Base-by-base conservation (phyloP, 2,888 invertebrate species). In the Melikaiella ostensackeni region DNA sequence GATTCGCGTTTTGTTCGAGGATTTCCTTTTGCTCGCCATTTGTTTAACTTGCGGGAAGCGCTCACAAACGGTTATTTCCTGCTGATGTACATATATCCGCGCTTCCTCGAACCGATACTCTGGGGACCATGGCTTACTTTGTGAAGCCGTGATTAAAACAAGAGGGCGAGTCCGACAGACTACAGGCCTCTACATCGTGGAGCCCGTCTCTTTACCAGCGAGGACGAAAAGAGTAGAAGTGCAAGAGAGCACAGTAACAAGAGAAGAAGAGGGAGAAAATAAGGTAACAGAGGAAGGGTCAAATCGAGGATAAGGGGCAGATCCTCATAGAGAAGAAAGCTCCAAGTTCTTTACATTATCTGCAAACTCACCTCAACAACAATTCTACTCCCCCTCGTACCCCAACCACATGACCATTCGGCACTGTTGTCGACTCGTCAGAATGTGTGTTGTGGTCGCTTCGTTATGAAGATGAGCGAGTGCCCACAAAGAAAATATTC, bases 311-410 rank as follows among this genome's bases (percentile, higher is more conserved):
- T 46, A 11, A 70, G 74, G 24, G 61, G 78, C 77, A 55, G 81
- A 81, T 77, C 75, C 78, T 82, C 81, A 79, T 78, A 85, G 84
- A 82, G 82, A 85, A 81, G 77, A 83, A 84, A 84, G 86, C 86
- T 88, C 85, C 80, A 83, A 86, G 88, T 87, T 88, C 87, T 87
- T 86, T 89, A 88, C 88, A 89, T 89, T 87, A 87, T 81, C 81
- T 84, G 82, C 80, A 76, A 82, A 84, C 84, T 86, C 82, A 84
- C 85, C 84, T 83, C 84, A 80, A 85, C 85, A 86, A 86, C 85
- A 59, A 59, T 33, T n/a, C 62, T 6, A 59, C 57, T 46, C 27
- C 42, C 1, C 42, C 19, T 35, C n/a, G 46, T 9, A 16, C 2
- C 27, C 42, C 19, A 13, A 19, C 5, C 63, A 0, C 33, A 21